Evolutionary conservation across 1,140 invertebrate species (phyloP).

Genomic region (Cecropterus lyciades): DNA sequence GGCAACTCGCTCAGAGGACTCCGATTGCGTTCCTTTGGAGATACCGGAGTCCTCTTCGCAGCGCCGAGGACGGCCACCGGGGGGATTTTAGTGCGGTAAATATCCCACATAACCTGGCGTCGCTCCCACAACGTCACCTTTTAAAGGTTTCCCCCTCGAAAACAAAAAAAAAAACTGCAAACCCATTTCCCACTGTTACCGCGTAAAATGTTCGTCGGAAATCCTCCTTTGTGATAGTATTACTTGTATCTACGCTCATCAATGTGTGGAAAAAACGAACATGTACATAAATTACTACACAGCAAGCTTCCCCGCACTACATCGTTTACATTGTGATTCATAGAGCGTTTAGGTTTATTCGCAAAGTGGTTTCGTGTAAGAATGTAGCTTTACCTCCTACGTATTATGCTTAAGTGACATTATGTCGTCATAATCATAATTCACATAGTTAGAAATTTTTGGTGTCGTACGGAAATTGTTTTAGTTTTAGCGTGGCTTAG

Average conservation of each 20-base stretch:
- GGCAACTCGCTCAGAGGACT: too few relatives aligned
- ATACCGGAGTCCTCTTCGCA: too few relatives aligned
- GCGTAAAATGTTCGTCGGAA: not conserved
- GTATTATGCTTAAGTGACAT: not conserved
- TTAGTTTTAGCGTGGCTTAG: slow-evolving; percentile 8
- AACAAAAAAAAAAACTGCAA: too few relatives aligned
- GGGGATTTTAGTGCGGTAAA: too few relatives aligned
- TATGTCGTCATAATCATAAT: slow-evolving; percentile 3
- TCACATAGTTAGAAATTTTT: not conserved
- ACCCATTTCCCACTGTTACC: too few relatives aligned
- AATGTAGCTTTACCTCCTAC: not conserved
- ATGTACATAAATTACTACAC: not conserved
- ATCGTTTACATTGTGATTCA: slow-evolving; percentile 6
- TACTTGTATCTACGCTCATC: not conserved
- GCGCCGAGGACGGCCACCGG: too few relatives aligned
- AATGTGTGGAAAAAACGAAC: not conserved
- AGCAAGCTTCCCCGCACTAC: not conserved
- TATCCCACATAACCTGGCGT: too few relatives aligned
- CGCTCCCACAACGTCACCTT: too few relatives aligned
- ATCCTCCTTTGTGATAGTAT: too few relatives aligned
- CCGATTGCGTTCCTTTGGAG: too few relatives aligned
- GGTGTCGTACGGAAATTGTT: slow-evolving; percentile 11
- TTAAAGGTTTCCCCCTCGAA: too few relatives aligned
- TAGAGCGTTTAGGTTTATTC: not conserved
- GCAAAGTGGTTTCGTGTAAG: not conserved